Conservation (phyloP, 2,797 vertebrate species). For the Acipenser oxyrinchus region DNA sequence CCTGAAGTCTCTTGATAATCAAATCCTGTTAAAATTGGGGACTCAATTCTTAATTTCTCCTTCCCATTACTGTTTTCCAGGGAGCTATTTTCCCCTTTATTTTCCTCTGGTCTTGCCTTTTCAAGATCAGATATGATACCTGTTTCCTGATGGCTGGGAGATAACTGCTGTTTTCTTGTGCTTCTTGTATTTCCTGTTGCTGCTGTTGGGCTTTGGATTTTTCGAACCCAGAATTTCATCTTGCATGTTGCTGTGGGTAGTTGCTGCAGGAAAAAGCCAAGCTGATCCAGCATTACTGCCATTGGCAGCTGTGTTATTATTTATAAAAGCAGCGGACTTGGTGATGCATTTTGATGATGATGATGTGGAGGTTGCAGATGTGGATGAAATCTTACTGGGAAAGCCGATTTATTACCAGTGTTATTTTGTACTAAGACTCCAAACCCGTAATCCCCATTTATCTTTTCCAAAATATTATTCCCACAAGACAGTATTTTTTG, state of each 20-base stretch:
- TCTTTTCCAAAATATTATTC: slow-evolving; percentile 56
- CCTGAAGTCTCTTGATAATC: slow-evolving; percentile 92
- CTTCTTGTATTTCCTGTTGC: slow-evolving; percentile 86
- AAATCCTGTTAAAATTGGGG: slow-evolving; percentile 86
- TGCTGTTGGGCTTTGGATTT: slow-evolving; percentile 84
- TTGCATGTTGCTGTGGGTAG: slow-evolving; percentile 94
- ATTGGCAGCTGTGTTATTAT: slow-evolving; percentile 91
- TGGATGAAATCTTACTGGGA: slow-evolving; percentile 95
- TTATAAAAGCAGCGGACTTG: slow-evolving; percentile 90
- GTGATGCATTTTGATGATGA: slow-evolving; percentile 85
- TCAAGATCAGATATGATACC: slow-evolving; percentile 83
- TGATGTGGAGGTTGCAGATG: slow-evolving; percentile 93
- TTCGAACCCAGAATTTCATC: slow-evolving; percentile 96
- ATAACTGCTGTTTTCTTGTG: slow-evolving; percentile 90
- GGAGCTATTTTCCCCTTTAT: slow-evolving; percentile 73
- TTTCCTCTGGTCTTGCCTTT: slow-evolving; percentile 78
- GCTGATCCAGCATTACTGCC: slow-evolving; percentile 91
- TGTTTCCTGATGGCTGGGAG: slow-evolving; percentile 83
- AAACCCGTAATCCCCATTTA: slow-evolving; percentile 99
- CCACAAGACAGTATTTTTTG: slow-evolving; percentile 45
- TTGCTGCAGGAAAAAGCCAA: slow-evolving; percentile 93
- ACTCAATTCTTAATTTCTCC: slow-evolving; percentile 91
- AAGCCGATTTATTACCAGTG: slow-evolving; percentile 93
- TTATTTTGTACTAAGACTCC: slow-evolving; percentile 99
- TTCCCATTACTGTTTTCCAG: slow-evolving; percentile 80